Evolutionary conservation across 2,888 invertebrate genomes (phyloP), one percentile per base, ranked within the genome.

Genomic region (Drosophila phalerata): DNA sequence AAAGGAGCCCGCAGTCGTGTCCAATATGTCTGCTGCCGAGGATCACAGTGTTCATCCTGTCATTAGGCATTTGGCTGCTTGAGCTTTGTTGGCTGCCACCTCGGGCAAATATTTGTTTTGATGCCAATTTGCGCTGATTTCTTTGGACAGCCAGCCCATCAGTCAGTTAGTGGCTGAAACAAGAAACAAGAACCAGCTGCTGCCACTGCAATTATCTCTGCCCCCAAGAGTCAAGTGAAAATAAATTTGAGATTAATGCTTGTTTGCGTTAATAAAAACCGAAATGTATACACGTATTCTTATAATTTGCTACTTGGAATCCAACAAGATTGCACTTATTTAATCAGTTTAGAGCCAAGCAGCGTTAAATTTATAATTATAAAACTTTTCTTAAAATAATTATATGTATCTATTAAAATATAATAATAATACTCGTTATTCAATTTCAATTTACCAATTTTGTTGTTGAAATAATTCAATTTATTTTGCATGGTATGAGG

Each of bases 91-190:
- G 60, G 67, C 75, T 77, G 81, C 85, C 80, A 86, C 85, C 80
- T 82, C 75, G 55, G 85, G 86, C 88, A 79, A 86, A 90, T 88
- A 88, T 88, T 88, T 88, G 90, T 88, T 88, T 88, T 88, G 83
- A 86, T 72, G 79, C 69, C 81, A 89, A 86, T 86, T 86, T 82
- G 71, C 78, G 88, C 72, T 85, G 86, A 86, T 87, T 88, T 88
- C 81, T 86, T 83, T 73, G 58, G 89, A 85, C 85, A 89, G 86
- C 53, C 42, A 55, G 10, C 9, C 58, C 81, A 81, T 79, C 69
- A 67, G 60, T 73, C 80, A 64, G 30, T n/a, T 32, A 1, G 22
- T 30, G 15, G 42, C 52, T 34, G 49, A 52, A 61, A 28, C 40
- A 40, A 43, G 49, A 52, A 61, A 28, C 40, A 40, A 43, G 69